These are phyloP conservation scores for Branchellion lobata DNA, from an alignment of 2,888 invertebrate species.

Conservation along the genomic window DNA sequence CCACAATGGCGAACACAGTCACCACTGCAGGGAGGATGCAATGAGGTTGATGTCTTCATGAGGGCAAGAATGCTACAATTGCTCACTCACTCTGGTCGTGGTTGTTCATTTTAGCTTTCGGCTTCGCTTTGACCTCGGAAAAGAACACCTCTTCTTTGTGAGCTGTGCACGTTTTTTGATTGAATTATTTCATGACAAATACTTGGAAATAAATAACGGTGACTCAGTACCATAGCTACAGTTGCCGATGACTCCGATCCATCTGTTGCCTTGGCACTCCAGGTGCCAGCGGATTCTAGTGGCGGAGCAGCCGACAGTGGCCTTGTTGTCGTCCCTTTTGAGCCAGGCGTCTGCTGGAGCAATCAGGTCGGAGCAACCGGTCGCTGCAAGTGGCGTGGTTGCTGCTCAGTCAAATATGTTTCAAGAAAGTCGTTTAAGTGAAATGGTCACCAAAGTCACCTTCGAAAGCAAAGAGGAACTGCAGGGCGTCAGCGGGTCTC, in stretches of 20 bases:
- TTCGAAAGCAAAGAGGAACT: constrained; percentile 1
- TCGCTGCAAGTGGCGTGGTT: neutral
- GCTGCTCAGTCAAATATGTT: too few species aligned
- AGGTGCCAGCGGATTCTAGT: constrained; percentile 36
- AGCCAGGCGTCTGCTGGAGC: constrained; percentile 38
- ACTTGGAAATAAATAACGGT: too few species aligned
- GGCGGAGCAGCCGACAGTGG: constrained; percentile 32
- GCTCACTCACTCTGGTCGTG: neutral
- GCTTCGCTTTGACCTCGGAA: neutral
- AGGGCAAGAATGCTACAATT: neutral
- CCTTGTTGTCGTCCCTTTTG: constrained; percentile 31
- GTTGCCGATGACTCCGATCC: constrained; percentile 39
- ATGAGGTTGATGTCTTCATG: neutral
- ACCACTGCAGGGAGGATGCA: neutral
- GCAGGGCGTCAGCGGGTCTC: neutral
- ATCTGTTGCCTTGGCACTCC: constrained; percentile 19
- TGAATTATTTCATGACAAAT: too few species aligned
- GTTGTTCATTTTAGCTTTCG: neutral
- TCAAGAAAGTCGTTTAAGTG: too few species aligned
- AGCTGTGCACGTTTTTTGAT: neutral
- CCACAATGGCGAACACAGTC: constrained; percentile 8
- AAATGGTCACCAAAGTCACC: neutral
- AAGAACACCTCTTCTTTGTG: neutral
- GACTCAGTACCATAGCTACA: constrained; percentile 21
- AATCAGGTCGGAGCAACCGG: constrained; percentile 35